phyloP scores from a whole-genome alignment of 2,888 invertebrate species.

The Drosophila trichaetosa region DNA sequence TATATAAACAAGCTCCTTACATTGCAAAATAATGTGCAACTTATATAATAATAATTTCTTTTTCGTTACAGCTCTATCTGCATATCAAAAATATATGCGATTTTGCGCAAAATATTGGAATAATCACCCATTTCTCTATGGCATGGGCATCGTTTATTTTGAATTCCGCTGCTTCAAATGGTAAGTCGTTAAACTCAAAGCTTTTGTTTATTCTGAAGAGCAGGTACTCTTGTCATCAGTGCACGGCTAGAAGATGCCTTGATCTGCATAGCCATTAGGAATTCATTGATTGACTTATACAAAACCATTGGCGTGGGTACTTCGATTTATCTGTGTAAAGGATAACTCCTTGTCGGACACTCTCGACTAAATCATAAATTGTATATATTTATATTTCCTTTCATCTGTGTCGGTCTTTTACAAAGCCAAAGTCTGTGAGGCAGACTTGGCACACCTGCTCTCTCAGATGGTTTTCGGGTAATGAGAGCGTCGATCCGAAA shows the following conservation, averaged over 20 bases:
- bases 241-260: neutral
- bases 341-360: too few species aligned
- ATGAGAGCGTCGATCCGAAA: too few species aligned
- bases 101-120: slow-evolving; percentile 92
- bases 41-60: neutral
- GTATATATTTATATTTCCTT: neutral
- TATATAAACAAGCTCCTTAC: neutral
- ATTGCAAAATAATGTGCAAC: neutral
- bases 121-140: slow-evolving; percentile 96
- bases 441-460: too few species aligned
- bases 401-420: neutral
- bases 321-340: too few species aligned
- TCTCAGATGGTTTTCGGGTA: too few species aligned
- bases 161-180: slow-evolving; percentile 98
- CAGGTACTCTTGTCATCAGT: neutral
- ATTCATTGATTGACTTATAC: neutral
- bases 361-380: too few species aligned
- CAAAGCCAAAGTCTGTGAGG: neutral
- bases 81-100: slow-evolving; percentile 96
- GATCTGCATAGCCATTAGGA: neutral
- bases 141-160: slow-evolving; percentile 97
- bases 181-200: slow-evolving; percentile 88
- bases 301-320: too few species aligned
- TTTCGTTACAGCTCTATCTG: slow-evolving; percentile 93
- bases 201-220: neutral